A percentile compares a stretch with the other conserved stretches of the same genome.
phyloP scores from a whole-genome alignment of 2,113 vertebrate species.

The Phylloscopus trochilus region DNA sequence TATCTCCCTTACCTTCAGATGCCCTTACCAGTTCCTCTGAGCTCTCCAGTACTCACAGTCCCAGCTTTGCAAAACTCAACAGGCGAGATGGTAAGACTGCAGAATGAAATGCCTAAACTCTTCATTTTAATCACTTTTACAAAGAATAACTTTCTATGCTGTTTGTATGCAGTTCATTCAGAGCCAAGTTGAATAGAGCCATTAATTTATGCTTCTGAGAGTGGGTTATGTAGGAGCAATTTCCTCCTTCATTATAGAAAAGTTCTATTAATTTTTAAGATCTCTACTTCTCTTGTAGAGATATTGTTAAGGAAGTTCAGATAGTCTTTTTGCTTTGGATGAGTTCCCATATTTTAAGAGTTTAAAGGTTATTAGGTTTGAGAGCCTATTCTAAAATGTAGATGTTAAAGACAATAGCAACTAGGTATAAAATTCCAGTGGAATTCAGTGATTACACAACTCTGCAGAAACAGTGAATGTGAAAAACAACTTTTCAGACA shows the following conservation, averaged over 20 bases:
- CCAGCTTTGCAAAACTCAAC: constrained; percentile 89
- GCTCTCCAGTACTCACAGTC: constrained; percentile 76
- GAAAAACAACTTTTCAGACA: background rate
- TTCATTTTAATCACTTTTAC: background rate
- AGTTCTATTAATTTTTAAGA: background rate
- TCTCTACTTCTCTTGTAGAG: background rate
- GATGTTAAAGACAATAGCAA: background rate
- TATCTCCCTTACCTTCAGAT: constrained; percentile 77
- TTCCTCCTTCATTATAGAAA: background rate
- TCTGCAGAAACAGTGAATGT: background rate
- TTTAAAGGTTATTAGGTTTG: background rate
- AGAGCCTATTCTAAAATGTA: background rate
- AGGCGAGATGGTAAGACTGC: constrained; percentile 84
- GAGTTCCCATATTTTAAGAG: background rate
- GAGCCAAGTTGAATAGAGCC: background rate
- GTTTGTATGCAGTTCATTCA: background rate
- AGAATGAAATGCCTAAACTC: background rate
- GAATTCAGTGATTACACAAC: background rate
- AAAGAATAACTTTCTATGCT: background rate
- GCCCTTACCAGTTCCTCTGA: constrained; percentile 92
- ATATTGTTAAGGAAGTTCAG: background rate
- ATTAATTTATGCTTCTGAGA: background rate
- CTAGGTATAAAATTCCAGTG: background rate
- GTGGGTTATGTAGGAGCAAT: background rate
- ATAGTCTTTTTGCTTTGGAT: background rate